These are phyloP conservation scores for Syritta pipiens DNA, from an alignment of 2,888 invertebrate genomes.

Conservation along the genomic window DNA sequence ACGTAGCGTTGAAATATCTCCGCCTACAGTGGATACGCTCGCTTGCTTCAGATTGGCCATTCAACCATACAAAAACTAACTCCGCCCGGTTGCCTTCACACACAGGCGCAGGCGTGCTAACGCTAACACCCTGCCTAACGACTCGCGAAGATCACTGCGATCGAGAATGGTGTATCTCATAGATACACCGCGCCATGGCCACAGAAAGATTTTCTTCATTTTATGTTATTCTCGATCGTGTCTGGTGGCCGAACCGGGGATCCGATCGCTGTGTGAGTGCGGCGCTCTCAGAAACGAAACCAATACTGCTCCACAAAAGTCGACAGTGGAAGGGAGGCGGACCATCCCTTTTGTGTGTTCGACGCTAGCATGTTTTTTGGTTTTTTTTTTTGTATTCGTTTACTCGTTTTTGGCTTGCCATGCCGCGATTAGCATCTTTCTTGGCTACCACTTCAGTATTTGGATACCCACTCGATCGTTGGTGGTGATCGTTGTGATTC, in stretches of 20 bases:
- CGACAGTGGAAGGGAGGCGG: conserved; percentile 39
- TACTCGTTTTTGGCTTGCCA: conserved; percentile 24
- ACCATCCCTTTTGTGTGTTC: conserved; percentile 15
- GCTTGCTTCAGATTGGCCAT: conserved; percentile 79
- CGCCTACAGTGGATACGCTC: conserved; percentile 77
- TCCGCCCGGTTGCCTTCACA: conserved; percentile 77
- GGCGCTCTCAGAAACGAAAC: background rate
- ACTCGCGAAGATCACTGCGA: conserved; percentile 57
- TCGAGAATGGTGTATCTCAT: conserved; percentile 56
- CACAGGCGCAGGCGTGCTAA: too few species aligned
- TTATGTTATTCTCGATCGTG: conserved; percentile 44
- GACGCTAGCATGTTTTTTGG: too few species aligned
- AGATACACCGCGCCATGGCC: conserved; percentile 59
- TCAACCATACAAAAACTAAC: conserved; percentile 79
- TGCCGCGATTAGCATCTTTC: conserved; percentile 62
- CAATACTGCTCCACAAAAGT: background rate
- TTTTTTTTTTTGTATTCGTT: too few species aligned
- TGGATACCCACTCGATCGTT: conserved; percentile 58
- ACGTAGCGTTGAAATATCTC: conserved; percentile 54
- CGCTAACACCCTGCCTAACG: conserved; percentile 37
- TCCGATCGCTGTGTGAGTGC: conserved; percentile 30
- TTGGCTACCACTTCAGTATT: conserved; percentile 56
- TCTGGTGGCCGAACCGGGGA: conserved; percentile 32
- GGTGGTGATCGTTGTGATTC: conserved; percentile 44
- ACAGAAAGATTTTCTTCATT: conserved; percentile 62